Evolutionary conservation across 1,140 invertebrate genomes (phyloP), one percentile per base, ranked within the genome.

Genomic region (Temnothorax nylanderi): DNA sequence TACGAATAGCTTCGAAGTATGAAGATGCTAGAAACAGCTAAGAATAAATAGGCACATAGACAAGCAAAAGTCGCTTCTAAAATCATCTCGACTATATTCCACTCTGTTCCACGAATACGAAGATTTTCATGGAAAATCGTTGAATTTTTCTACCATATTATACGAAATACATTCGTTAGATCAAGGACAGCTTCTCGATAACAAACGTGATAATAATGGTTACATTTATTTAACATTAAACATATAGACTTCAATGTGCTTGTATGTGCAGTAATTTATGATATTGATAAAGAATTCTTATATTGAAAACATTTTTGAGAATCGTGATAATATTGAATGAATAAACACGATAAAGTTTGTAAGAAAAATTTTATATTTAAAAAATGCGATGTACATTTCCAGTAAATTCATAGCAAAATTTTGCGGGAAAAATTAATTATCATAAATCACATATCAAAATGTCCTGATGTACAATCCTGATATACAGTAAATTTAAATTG

Each of bases 361-460:
- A 44, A 34, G 47, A 56, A 81, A 81, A 81, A 56, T 32, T 71
- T 69, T 71, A 71, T 56, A 81, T 58, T 71, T 71, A 3, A 56
- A 69, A 54, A 54, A 56, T 10, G n/a, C 56, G 10, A 54, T 26
- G 54, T 41, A 81, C 41, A 34, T 81, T 13, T n/a, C 16, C 5
- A 16, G 41, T 81, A 71, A 44, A 81, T 44, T 47, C 44, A 21
- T 81, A 81, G 78, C 78, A 81, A 81, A 71, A 58, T 71, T 21
- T 56, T 44, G 16, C 41, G 21, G 21, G 3, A 58, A 44, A 56
- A 81, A 81, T 58, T 71, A 16, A 71, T 44, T 41, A 65, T 10
- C n/a, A 13, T 71, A 81, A 3, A 47, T 71, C 51, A 44, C 32
- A 32, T 81, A 81, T 56, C 64, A 71, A 81, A 81, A 49, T 78